Conservation (phyloP, 2,113 vertebrate genomes). For the Manacus vitellinus region DNA sequence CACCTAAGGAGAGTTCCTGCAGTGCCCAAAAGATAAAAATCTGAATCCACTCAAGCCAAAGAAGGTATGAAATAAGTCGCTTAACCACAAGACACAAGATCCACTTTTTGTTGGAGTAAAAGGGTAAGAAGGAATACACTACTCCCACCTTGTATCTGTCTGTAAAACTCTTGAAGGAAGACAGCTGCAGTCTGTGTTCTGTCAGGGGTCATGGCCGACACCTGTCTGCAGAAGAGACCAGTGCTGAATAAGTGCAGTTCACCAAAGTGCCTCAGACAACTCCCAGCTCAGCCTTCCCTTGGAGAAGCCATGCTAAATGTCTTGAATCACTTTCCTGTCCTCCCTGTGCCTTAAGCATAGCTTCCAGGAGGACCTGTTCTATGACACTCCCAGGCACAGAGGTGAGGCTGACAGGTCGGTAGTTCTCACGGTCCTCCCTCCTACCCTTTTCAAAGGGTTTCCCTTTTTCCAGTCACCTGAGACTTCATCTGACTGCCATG, state of each 20-base stretch:
- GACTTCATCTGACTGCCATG: background rate
- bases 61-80: background rate
- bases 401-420: background rate
- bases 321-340: background rate
- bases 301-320: background rate
- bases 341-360: background rate
- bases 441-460: background rate
- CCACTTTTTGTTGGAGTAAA: background rate
- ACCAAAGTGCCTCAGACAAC: accelerated
- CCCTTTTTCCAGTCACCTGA: background rate
- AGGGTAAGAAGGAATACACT: background rate
- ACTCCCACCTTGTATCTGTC: background rate
- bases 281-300: background rate
- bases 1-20: background rate
- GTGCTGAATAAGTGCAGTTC: background rate
- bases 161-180: background rate
- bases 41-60: background rate
- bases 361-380: background rate
- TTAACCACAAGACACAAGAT: background rate
- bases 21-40: background rate
- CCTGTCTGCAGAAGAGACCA: background rate
- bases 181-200: background rate
- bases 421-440: background rate
- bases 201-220: background rate
- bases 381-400: background rate